phyloP scores from a whole-genome alignment of 2,797 vertebrate genomes.

The Sphenopsis melanotis region DNA sequence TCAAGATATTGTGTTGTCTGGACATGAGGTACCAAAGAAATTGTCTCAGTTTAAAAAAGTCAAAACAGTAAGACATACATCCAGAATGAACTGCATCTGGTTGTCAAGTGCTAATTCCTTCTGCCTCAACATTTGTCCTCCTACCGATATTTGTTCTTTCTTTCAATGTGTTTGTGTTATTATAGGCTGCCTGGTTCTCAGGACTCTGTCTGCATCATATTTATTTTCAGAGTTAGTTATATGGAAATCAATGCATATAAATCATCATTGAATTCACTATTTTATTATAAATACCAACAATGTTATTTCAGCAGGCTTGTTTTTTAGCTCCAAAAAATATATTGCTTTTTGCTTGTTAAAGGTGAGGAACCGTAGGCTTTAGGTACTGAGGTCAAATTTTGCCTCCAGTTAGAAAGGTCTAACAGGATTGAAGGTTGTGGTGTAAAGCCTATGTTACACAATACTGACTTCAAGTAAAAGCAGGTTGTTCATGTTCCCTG shows the following conservation, averaged over 20 bases:
- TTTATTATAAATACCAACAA: not conserved
- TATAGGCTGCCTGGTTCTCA: not conserved
- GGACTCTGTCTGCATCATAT: not conserved
- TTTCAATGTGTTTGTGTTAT: not conserved
- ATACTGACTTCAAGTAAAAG: not conserved
- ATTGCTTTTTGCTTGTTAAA: not conserved
- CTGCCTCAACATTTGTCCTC: not conserved
- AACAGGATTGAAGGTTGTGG: not conserved
- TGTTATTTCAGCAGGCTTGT: not conserved
- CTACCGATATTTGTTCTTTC: not conserved
- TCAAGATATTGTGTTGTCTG: not conserved
- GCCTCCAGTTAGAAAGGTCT: not conserved
- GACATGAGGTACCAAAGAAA: not conserved
- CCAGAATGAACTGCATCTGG: not conserved
- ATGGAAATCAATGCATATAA: not conserved
- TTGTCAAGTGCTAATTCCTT: not conserved
- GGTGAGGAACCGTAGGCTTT: not conserved
- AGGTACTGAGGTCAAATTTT: not conserved
- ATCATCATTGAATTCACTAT: not conserved
- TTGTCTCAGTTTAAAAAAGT: not conserved
- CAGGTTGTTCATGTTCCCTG: fast-evolving
- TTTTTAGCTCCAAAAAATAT: not conserved
- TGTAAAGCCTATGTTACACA: not conserved
- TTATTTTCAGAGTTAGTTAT: not conserved
- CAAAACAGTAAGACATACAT: not conserved